Evolutionary conservation across 2,113 vertebrate species (phyloP).

Genomic region (Ceyx margarethae): DNA sequence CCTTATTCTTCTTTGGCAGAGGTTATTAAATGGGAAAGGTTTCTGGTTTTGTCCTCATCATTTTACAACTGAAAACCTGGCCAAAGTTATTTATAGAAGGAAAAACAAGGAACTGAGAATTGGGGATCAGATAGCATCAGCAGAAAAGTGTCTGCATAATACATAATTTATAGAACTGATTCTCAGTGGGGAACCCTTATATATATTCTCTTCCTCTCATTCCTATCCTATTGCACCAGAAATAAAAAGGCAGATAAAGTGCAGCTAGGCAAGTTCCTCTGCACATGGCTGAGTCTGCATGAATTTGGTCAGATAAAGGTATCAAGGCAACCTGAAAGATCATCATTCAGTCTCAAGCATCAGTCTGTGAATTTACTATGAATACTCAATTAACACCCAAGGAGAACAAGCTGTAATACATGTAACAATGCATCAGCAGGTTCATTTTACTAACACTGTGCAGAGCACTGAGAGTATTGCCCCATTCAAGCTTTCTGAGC

Average conservation of each 20-base stretch:
- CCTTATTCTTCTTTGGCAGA: slow-evolving; percentile 21
- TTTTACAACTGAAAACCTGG: slow-evolving; percentile 59
- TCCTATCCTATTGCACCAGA: slow-evolving; percentile 32
- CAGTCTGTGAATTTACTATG: not conserved
- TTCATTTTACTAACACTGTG: not conserved
- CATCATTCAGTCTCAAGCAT: slow-evolving; percentile 1
- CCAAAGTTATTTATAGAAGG: slow-evolving; percentile 62
- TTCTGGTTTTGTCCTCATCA: slow-evolving; percentile 30
- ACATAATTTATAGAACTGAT: slow-evolving; percentile 70
- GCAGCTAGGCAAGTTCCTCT: slow-evolving; percentile 22
- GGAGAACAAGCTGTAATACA: not conserved
- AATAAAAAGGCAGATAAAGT: slow-evolving; percentile 52
- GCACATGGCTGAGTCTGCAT: slow-evolving; percentile 42
- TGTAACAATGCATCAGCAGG: not conserved
- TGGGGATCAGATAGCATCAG: slow-evolving; percentile 61
- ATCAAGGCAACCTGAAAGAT: slow-evolving; percentile 12
- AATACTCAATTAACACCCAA: not conserved
- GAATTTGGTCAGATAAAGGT: slow-evolving; percentile 51
- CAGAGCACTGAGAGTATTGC: not conserved
- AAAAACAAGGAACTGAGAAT: slow-evolving; percentile 69
- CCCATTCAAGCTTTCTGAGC: not conserved
- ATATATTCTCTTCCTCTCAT: slow-evolving; percentile 46
- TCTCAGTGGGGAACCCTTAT: slow-evolving; percentile 57
- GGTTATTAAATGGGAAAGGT: slow-evolving; percentile 53
- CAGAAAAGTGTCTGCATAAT: slow-evolving; percentile 66